A percentile compares a stretch with the other conserved stretches of the same genome.
Conservation (phyloP, 1,140 invertebrate species). For the Eriocheir sinensis region DNA sequence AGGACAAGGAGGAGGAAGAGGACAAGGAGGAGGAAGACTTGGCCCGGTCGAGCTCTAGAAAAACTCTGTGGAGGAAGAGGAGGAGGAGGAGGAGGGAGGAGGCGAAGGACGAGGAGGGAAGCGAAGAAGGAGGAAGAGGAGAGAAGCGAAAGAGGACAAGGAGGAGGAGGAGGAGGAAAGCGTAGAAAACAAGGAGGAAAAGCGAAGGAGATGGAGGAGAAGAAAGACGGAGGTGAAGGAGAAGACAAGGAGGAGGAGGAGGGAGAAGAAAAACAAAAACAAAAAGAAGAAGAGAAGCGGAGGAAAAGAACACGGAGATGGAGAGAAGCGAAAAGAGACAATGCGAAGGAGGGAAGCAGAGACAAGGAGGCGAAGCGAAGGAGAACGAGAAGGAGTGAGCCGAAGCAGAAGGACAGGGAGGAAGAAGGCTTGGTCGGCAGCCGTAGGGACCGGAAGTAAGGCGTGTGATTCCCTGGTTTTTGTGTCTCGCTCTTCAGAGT, state of each 20-base stretch:
- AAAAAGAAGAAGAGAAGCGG: too few species aligned
- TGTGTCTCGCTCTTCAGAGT: not conserved
- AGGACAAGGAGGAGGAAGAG: not conserved
- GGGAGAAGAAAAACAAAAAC: not conserved
- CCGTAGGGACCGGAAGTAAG: constrained; percentile 32
- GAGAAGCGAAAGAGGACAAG: too few species aligned
- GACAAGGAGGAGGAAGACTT: not conserved
- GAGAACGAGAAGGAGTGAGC: not conserved
- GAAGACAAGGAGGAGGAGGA: too few species aligned
- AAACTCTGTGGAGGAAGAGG: not conserved
- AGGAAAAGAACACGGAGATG: too few species aligned
- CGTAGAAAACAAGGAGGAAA: not conserved
- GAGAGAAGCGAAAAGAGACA: not conserved
- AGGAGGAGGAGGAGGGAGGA: not conserved
- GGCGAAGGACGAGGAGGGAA: not conserved
- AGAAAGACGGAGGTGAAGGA: not conserved
- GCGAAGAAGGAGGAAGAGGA: too few species aligned
- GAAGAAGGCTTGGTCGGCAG: not conserved
- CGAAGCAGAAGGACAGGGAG: not conserved
- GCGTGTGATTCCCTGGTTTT: constrained; percentile 29
- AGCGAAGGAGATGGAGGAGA: not conserved
- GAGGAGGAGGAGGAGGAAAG: too few species aligned
- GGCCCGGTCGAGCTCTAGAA: not conserved
- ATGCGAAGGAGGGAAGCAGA: too few species aligned
- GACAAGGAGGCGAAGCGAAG: not conserved